phyloP scores from a whole-genome alignment of 2,113 vertebrate genomes.

The Budorcas taxicolor region DNA sequence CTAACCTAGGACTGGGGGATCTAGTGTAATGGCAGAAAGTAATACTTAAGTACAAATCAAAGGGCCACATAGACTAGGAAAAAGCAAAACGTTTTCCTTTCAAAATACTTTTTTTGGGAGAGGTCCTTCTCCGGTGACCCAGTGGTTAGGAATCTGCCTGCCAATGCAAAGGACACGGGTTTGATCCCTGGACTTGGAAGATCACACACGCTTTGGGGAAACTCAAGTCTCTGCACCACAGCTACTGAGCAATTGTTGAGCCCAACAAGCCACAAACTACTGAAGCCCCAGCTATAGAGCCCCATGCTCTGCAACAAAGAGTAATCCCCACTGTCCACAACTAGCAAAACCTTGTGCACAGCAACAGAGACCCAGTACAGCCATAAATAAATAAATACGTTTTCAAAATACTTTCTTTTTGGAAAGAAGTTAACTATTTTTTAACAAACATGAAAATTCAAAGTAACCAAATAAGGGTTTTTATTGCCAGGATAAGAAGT shows the following conservation, averaged over 20 bases:
- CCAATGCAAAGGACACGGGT: background rate
- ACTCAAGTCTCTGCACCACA: background rate
- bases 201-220: background rate
- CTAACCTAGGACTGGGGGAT: background rate
- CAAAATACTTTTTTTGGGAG: rapidly evolving
- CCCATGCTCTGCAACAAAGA: background rate
- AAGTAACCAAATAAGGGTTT: background rate
- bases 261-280: background rate
- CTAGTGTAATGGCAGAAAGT: background rate
- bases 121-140: rapidly evolving
- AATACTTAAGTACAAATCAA: background rate
- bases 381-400: background rate
- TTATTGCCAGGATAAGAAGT: background rate
- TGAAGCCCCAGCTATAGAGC: background rate
- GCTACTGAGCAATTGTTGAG: background rate
- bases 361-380: background rate
- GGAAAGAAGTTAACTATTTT: background rate
- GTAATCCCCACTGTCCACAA: background rate
- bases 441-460: background rate
- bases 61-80: background rate
- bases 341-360: background rate
- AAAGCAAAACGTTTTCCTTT: background rate
- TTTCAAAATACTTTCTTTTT: background rate
- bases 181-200: background rate
- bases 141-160: background rate